A percentile compares a stretch with the other conserved stretches of the same genome.
Evolutionary conservation across 30 jellyfish, hydroid and myxozoan genomes (phyloP).

Genomic region (Pelagia noctiluca): DNA sequence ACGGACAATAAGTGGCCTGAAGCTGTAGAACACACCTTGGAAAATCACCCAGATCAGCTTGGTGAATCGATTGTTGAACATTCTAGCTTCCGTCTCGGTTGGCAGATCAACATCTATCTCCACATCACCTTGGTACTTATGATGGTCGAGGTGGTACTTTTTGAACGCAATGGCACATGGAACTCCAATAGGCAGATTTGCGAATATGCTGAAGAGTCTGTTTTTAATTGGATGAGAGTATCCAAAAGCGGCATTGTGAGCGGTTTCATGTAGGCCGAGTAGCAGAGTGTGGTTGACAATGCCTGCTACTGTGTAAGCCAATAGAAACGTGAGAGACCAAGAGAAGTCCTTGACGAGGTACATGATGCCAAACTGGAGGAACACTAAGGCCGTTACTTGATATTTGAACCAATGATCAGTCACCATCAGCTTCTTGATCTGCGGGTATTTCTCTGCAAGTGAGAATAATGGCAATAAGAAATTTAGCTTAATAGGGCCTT

Average conservation of each 20-base stretch:
- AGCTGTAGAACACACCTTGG: constrained; percentile 90
- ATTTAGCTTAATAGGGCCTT: no score
- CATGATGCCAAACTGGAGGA: constrained; percentile 67
- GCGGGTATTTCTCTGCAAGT: constrained; percentile 92
- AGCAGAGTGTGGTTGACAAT: constrained; percentile 86
- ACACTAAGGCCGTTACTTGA: constrained; percentile 74
- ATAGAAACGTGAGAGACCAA: constrained; percentile 74
- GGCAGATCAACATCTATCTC: constrained; percentile 93
- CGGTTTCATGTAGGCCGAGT: constrained; percentile 90
- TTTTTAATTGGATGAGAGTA: constrained; percentile 77
- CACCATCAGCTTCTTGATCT: constrained; percentile 92
- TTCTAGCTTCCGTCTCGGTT: constrained; percentile 84
- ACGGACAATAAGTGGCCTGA: constrained; percentile 87
- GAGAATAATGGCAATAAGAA: no score
- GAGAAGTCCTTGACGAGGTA: constrained; percentile 62
- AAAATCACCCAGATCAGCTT: constrained; percentile 89
- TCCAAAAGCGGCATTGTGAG: constrained; percentile 96
- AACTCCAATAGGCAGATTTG: constrained; percentile 95
- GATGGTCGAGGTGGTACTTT: constrained; percentile 97
- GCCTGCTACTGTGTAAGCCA: constrained; percentile 87
- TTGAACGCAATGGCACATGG: constrained; percentile 96
- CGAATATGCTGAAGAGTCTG: constrained; percentile 85
- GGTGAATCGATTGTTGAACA: constrained; percentile 75
- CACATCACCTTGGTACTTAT: constrained; percentile 93
- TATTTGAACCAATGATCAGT: constrained; percentile 87